Evolutionary conservation across 2,113 vertebrate genomes (phyloP).

Genomic region (Gallinago paraguaiae): DNA sequence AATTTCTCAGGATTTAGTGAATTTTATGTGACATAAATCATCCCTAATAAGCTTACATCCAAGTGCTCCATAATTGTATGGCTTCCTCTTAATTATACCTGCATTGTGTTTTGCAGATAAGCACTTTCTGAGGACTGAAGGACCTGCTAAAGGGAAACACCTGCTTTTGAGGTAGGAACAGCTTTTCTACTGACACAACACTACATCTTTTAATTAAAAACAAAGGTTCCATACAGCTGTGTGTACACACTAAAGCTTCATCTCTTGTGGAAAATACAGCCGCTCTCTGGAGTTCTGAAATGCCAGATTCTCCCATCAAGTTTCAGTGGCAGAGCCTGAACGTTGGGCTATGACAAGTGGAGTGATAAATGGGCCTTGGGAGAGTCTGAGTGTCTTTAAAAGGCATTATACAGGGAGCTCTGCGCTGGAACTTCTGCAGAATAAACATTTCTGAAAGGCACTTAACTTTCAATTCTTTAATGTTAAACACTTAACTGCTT

Average conservation of each 20-base stretch:
- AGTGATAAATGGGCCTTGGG: not conserved
- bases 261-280: not conserved
- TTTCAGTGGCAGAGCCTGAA: not conserved
- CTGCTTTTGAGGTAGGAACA: constrained; percentile 54
- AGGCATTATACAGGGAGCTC: rapidly evolving
- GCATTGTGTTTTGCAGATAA: constrained; percentile 40
- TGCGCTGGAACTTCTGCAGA: not conserved
- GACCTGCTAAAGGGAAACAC: not conserved
- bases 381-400: rapidly evolving
- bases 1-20: no score
- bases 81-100: not conserved
- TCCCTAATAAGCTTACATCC: not conserved
- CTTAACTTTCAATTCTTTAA: not conserved
- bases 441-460: rapidly evolving
- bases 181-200: not conserved
- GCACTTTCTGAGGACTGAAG: not conserved
- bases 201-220: not conserved
- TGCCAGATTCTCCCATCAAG: rapidly evolving
- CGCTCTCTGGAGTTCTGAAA: rapidly evolving
- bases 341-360: rapidly evolving
- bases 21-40: not conserved
- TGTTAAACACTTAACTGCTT: not conserved
- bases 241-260: rapidly evolving
- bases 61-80: not conserved
- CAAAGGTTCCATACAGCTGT: not conserved